These are phyloP conservation scores for Mallateleia sp. DNA, from an alignment of 2,888 invertebrate genomes.

Conservation along the genomic window DNA sequence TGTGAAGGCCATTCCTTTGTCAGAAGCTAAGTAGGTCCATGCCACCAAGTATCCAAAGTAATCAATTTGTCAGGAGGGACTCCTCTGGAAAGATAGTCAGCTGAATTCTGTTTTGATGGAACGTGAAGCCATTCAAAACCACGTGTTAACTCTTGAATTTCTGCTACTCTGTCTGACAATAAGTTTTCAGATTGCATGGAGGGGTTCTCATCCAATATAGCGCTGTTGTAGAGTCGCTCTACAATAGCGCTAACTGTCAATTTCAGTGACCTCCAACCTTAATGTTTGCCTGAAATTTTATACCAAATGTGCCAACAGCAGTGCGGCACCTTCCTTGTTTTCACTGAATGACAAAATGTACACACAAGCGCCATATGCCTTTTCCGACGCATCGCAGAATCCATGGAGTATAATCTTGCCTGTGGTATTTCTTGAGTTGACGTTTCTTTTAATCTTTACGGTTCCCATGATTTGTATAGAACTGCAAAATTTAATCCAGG, in stretches of 20 bases:
- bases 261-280: background rate
- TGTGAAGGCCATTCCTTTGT: background rate
- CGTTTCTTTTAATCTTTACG: constrained; percentile 37
- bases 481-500: constrained; percentile 18
- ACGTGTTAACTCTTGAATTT: background rate
- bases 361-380: constrained; percentile 79
- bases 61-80: background rate
- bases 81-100: background rate
- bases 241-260: too few relatives aligned
- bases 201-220: constrained; percentile 44
- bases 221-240: background rate
- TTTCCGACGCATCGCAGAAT: constrained; percentile 79
- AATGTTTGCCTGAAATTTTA: constrained; percentile 8
- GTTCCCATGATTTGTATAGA: constrained; percentile 33
- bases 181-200: constrained; percentile 18
- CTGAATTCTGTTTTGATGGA: background rate
- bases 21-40: background rate
- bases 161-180: background rate
- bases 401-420: constrained; percentile 59
- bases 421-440: constrained; percentile 8
- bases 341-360: constrained; percentile 47
- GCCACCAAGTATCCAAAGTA: background rate
- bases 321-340: constrained; percentile 8
- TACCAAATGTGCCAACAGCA: constrained; percentile 17
- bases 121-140: background rate